Percentiles rank a stretch among this genome's conserved stretches.
phyloP scores from a whole-genome alignment of 2,797 vertebrate species.

The Pristis pectinata region DNA sequence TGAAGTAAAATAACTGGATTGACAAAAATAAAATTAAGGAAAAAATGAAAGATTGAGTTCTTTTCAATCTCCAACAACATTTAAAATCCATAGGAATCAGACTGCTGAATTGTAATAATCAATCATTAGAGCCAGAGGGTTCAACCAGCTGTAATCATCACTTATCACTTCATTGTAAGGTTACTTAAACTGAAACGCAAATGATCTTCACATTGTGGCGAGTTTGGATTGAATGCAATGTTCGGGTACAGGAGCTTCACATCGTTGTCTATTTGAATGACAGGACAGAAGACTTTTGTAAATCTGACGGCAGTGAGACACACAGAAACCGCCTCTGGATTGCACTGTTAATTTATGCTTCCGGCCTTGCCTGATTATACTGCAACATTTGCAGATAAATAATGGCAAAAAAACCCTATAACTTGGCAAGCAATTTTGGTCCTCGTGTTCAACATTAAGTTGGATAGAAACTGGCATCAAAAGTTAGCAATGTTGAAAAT shows the following conservation, averaged over 20 bases:
- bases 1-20: too few species aligned
- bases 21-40: too few species aligned
- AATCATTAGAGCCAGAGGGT: background rate
- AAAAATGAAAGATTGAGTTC: too few species aligned
- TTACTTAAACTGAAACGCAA: background rate
- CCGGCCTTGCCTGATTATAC: background rate
- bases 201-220: background rate
- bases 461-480: background rate
- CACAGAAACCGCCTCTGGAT: background rate
- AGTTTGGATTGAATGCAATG: background rate
- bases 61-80: too few species aligned
- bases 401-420: background rate
- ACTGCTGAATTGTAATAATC: background rate
- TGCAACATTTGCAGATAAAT: background rate
- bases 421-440: background rate
- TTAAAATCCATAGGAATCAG: too few species aligned
- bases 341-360: background rate
- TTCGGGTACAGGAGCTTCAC: background rate
- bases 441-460: background rate
- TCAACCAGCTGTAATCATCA: background rate
- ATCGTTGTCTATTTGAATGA: background rate
- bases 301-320: background rate
- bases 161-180: background rate
- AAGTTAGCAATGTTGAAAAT: conserved; percentile 1
- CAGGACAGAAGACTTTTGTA: background rate